A percentile compares a stretch with the other conserved stretches of the same genome.
Evolutionary conservation across 2,888 invertebrate species (phyloP).

Genomic region (Leucoma salicis): DNA sequence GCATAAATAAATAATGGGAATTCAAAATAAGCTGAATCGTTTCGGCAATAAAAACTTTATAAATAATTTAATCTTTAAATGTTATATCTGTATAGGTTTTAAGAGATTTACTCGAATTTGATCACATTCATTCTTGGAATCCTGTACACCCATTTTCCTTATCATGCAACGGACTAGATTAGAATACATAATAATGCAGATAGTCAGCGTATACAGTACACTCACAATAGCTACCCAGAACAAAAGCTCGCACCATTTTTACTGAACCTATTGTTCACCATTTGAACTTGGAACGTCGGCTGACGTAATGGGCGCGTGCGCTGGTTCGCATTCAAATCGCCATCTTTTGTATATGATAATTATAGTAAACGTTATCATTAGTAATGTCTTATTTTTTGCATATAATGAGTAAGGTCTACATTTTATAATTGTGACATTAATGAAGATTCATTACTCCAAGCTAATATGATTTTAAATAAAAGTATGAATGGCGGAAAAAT

Average conservation of each 20-base stretch:
- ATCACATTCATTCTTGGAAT: background rate
- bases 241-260: constrained; percentile 78
- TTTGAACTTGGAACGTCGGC: constrained; percentile 76
- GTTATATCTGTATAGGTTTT: too few species aligned
- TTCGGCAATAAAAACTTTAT: too few species aligned
- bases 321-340: constrained; percentile 70
- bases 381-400: background rate
- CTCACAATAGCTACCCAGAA: constrained; percentile 64
- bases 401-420: background rate
- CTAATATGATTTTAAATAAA: background rate
- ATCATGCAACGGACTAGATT: constrained; percentile 3
- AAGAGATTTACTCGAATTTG: too few species aligned
- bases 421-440: background rate
- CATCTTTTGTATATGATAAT: constrained; percentile 52
- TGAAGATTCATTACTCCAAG: background rate
- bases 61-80: too few species aligned
- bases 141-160: constrained; percentile 2
- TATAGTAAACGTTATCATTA: background rate
- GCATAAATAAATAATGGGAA: too few species aligned
- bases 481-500: background rate
- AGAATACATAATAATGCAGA: constrained; percentile 18
- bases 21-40: too few species aligned
- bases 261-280: constrained; percentile 67
- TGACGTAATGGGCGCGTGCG: constrained; percentile 75
- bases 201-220: constrained; percentile 32